Percentiles rank a stretch among this genome's conserved stretches.
These are phyloP conservation scores for Hydriomena furcata DNA, from an alignment of 2,888 invertebrate species.

Conservation along the genomic window DNA sequence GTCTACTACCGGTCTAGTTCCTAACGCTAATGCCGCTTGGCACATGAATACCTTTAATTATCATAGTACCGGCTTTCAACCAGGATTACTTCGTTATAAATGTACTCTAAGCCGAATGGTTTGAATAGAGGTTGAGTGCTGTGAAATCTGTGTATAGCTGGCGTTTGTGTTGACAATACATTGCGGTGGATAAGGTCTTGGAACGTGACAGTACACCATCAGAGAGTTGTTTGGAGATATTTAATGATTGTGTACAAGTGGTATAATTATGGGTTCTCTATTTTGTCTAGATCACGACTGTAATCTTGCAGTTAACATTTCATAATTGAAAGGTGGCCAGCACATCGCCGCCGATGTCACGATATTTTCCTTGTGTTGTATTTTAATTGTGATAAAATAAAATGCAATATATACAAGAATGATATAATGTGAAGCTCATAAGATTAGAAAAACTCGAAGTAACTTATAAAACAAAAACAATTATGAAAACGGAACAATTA, in stretches of 20 bases:
- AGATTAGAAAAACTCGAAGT: no score
- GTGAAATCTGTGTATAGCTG: conserved; percentile 25
- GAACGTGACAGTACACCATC: background rate
- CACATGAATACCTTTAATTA: conserved; percentile 48
- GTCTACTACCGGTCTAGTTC: conserved; percentile 39
- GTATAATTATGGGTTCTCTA: no score
- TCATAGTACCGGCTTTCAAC: conserved; percentile 38
- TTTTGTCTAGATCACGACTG: no score
- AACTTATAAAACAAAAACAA: no score
- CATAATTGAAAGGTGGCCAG: no score
- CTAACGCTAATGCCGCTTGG: conserved; percentile 47
- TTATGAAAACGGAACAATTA: no score
- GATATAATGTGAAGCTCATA: no score
- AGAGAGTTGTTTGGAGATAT: background rate
- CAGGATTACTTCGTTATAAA: conserved; percentile 32
- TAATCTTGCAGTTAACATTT: no score
- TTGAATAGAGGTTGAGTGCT: conserved; percentile 24
- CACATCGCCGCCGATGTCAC: no score
- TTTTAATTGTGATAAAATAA: no score
- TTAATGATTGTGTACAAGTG: background rate
- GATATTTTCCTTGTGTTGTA: no score
- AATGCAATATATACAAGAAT: no score
- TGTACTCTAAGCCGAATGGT: conserved; percentile 21
- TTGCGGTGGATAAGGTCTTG: conserved; percentile 14
- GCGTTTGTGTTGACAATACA: conserved; percentile 34